Evolutionary conservation across 2,888 invertebrate species (phyloP), one percentile per base, ranked within the genome.

Genomic region (Aleiodes leptofemur): DNA sequence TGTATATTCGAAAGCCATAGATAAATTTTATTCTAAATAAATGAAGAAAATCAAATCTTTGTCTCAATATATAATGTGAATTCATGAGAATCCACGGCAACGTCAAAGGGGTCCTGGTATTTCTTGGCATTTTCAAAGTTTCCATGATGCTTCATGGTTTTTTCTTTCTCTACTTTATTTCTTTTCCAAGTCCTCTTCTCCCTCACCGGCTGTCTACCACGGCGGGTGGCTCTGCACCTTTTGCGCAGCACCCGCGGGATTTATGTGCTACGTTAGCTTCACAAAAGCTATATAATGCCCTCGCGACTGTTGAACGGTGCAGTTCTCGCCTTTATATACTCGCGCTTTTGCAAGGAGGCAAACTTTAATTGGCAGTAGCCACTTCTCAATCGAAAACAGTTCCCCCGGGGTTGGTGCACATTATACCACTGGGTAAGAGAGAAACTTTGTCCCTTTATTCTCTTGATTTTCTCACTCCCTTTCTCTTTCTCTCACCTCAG

Each of bases 331-430:
- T 23, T 38, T 55, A 16, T 43, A 43, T 43, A 43, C 50, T 50
- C 51, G 29, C n/a, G 48, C 29, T 59, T 76, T 78, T 55, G 74
- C 76, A 80, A 78, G 73, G 71, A 72, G 76, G 76, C 71, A 72
- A 76, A 73, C 68, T 78, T 78, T 80, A 80, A 80, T 80, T 80
- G 80, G 79, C 79, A 73, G 77, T 80, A 80, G 79, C 76, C 79
- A 77, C 78, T 71, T 77, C 78, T 80, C 77, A 77, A 80, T 80
- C 76, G 64, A 48, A 72, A 16, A 59, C 59, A 48, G 16, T 48
- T 43, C 64, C 61, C 16, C 51, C 29, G 69, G 55, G 50, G 74
- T 50, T 55, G 57, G 34, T 34, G 43, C 43, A 9, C 43, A 43
- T 43, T 43, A 43, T 43, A 43, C 43, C 9, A 43, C 43, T 43